Base-by-base conservation (phyloP, 1,140 invertebrate species). In the Apis dorsata region DNA sequence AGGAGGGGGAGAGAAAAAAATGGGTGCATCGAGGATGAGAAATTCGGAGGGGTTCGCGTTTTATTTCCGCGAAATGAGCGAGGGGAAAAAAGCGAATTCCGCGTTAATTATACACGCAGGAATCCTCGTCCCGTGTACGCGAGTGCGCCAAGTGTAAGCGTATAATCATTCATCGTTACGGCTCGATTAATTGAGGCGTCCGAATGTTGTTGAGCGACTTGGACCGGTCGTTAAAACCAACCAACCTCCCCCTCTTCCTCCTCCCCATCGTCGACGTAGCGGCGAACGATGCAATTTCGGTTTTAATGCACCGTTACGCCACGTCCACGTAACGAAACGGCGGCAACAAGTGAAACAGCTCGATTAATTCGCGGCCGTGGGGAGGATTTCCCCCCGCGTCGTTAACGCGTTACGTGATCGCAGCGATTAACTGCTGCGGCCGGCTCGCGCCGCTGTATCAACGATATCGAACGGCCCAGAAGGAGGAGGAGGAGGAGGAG, bases 161-260 rank as follows among this genome's bases (percentile, higher is more conserved):
- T 81, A 60, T 76, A 81, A 81, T 81, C 73, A 81, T 81, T 81
- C 80, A 75, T 81, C 80, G 80, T 81, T 81, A 76, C 55, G n/a
- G 73, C 63, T 17, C 72, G 73, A 81, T 81, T 81, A 75, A 81
- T 75, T 66, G 79, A 81, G 49, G 51, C 79, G 71, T 73, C 55
- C 55, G 73, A 81, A n/a, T 69, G 55, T 81, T 73, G 73, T 69
- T 55, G 55, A 68, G 9, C 53, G 66, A 28, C 44, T 28, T 60
- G 72, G 73, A 17, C 53, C 63, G 17, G 44, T 74, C 63, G 21
- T 75, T 75, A 81, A 75, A 63, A 24, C 17, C 53, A 28, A 8
- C 60, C 12, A 19, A 28, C 19, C 53, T 76, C 15, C 34, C 19
- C 19, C 8, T 7, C 49, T 53, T 3, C 49, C 2, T 34, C 10